Evolutionary conservation across 2,113 vertebrate genomes (phyloP), one percentile per base, ranked within the genome.

Genomic region (Puntigrus tetrazona): DNA sequence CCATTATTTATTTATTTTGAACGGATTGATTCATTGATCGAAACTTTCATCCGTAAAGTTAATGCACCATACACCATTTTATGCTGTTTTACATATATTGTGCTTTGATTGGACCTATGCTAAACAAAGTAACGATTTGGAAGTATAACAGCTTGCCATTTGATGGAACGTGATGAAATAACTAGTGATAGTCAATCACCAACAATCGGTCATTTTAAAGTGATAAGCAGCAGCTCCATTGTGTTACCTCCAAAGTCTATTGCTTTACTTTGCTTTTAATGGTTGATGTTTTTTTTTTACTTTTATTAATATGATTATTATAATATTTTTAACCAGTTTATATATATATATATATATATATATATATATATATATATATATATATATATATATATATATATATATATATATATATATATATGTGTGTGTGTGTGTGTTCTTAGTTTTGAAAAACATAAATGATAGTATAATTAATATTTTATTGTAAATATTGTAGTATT

Each of bases 61-160:
- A 69, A 73, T 38, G 41, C 29, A 47, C 14, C 73, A 47, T 76
- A 76, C 16, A 6, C 47, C 1, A 27, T 47, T 57, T 69, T 80
- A 4, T 63, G 45, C 45, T 65, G 45, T 80, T n/a, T n/a, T 80
- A 14, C 55, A 25, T 61, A 77, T 90, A 91, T 89, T 89, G 83
- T 72, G 50, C 73, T 91, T 91, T 91, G 85, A 92, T 87, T 34
- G 83, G 84, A 81, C 85, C 52, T 81, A 86, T 88, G 86, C 79
- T 81, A 84, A 65, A 43, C 84, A 57, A 57, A 55, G 20, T 57
- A 61, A 59, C 1, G 1, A 18, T 61, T 59, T 9, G 13, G 27
- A 25, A 43, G 10, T 61, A 6, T 25, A 61, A 34, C 52, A 25
- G 7, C 34, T n/a, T 38, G 20, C 34, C 0, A 20, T 55, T 77